These are phyloP conservation scores for Pocillopora damicornis DNA, from an alignment of 64 coral and sea anemone genomes.

Conservation along the genomic window DNA sequence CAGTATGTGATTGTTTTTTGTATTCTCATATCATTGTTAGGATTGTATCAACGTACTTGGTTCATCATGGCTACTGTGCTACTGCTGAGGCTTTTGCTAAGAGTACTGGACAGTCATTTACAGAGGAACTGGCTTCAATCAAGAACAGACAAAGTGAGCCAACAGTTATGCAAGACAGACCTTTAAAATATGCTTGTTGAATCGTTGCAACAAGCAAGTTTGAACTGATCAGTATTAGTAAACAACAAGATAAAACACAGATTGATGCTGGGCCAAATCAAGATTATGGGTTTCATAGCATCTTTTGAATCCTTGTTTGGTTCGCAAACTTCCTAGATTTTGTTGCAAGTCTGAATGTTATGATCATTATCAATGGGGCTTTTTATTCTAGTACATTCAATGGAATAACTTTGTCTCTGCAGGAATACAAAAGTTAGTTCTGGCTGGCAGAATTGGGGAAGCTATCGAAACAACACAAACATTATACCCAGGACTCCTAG, in stretches of 20 bases:
- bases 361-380: no score
- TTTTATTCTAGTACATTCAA: no score
- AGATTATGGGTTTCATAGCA: no score
- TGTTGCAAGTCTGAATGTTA: no score
- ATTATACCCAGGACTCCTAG: constrained; percentile 95
- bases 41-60: constrained; percentile 94
- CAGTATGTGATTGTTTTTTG: background rate
- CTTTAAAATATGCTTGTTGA: background rate
- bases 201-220: background rate
- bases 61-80: constrained; percentile 97
- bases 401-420: constrained; percentile 9
- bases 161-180: background rate
- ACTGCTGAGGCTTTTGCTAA: constrained; percentile 96
- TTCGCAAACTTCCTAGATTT: no score
- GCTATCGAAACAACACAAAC: constrained; percentile 97
- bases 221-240: no score
- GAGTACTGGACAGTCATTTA: constrained; percentile 91
- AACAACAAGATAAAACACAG: no score
- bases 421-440: constrained; percentile 98
- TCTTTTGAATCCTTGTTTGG: no score
- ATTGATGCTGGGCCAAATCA: no score
- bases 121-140: constrained; percentile 89
- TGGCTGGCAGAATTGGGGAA: constrained; percentile 97
- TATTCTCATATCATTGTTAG: constrained; percentile 23
- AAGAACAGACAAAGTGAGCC: constrained; percentile 98